Percentiles rank a stretch among this genome's conserved stretches.
Conservation (phyloP, 2,888 invertebrate species). For the Bimastos eiseni region DNA sequence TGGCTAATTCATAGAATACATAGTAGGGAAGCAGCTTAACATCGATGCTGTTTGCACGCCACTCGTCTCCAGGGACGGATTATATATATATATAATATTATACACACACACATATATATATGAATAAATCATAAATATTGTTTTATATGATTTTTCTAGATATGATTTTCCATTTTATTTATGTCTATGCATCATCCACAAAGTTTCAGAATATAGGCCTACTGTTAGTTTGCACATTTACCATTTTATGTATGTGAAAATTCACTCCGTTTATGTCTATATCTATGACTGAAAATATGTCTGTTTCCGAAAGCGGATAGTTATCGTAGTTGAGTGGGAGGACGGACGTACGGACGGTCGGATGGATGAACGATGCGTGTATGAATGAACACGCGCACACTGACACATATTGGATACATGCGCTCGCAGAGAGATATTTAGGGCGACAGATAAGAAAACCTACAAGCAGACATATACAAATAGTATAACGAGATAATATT, state of each 20-base stretch:
- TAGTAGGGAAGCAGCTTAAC: background rate
- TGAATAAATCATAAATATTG: no score
- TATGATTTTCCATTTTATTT: no score
- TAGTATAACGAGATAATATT: no score
- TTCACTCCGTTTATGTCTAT: background rate
- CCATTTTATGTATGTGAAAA: background rate
- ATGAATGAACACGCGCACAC: background rate
- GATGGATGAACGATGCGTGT: background rate
- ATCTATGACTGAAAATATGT: background rate
- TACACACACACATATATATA: no score
- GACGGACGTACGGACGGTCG: background rate
- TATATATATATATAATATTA: background rate
- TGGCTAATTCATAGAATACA: conserved; percentile 5
- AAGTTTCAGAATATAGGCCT: no score
- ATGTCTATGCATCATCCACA: background rate
- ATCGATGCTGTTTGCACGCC: background rate
- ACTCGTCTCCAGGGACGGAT: conserved; percentile 1
- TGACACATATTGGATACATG: background rate
- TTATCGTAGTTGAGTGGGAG: background rate
- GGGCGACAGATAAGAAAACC: no score
- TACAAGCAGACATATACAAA: no score
- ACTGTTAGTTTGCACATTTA: background rate
- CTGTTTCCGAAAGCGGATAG: background rate
- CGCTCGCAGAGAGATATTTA: no score
- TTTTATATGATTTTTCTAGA: no score